Conservation (phyloP, 92 coral and sea anemone genomes). For the Plumapathes pennacea region DNA sequence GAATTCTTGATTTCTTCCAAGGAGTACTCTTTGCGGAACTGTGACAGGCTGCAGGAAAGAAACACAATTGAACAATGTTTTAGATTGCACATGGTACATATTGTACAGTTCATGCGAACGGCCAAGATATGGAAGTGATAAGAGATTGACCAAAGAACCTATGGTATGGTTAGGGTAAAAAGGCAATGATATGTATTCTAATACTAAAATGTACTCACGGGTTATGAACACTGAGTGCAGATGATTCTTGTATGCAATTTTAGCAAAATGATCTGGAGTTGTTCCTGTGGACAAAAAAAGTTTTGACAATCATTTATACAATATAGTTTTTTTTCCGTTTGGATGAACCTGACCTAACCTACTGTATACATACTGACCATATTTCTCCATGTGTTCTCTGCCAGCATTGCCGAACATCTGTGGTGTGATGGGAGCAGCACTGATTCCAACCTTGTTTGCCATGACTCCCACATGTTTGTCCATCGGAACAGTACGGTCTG, state of each 20-base stretch:
- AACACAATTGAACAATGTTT: not conserved
- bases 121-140: too few relatives aligned
- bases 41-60: slow-evolving; percentile 81
- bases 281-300: slow-evolving; percentile 57
- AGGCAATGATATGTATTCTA: not conserved
- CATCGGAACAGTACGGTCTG: slow-evolving; percentile 81
- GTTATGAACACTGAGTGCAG: slow-evolving; percentile 93
- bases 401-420: slow-evolving; percentile 99
- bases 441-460: slow-evolving; percentile 69
- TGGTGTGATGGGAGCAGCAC: slow-evolving; percentile 89
- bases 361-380: too few relatives aligned
- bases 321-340: not conserved
- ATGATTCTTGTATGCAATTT: slow-evolving; percentile 97
- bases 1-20: slow-evolving; percentile 82
- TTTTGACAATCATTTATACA: not conserved
- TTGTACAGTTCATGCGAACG: too few relatives aligned
- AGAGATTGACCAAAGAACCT: too few relatives aligned
- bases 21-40: slow-evolving; percentile 79
- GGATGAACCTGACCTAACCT: not conserved
- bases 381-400: slow-evolving; percentile 95
- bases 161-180: not conserved
- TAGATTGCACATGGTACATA: not conserved
- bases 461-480: slow-evolving; percentile 79
- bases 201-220: slow-evolving; percentile 73
- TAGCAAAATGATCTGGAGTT: slow-evolving; percentile 90